Evolutionary conservation across 2,113 vertebrate species (phyloP).

Genomic region (Anguilla japonica): DNA sequence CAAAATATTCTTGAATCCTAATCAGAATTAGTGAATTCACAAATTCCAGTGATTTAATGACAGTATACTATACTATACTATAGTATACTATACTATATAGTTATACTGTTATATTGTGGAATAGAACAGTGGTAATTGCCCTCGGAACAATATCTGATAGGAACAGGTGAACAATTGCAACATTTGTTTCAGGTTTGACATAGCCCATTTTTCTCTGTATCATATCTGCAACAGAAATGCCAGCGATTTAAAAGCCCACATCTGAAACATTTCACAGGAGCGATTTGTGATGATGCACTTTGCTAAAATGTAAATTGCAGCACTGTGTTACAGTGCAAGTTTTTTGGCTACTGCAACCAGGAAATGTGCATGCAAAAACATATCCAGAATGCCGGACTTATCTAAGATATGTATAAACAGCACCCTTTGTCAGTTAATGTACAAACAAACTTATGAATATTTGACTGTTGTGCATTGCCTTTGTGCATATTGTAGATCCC

Average conservation of each 20-base stretch:
- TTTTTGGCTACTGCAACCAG: background rate
- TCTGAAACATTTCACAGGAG: background rate
- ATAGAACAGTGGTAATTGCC: background rate
- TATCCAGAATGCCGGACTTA: background rate
- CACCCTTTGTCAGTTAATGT: background rate
- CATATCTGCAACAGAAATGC: slow-evolving; percentile 19
- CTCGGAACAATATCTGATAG: background rate
- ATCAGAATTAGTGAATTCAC: no score
- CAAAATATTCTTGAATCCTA: background rate
- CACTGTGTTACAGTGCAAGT: background rate
- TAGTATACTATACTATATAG: no score
- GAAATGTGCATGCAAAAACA: background rate
- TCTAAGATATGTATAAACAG: background rate
- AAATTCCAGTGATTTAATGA: background rate
- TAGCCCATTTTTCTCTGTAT: background rate
- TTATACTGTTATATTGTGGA: background rate
- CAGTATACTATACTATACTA: no score
- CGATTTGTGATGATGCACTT: background rate
- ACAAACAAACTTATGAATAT: no score
- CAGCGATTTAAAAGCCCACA: background rate
- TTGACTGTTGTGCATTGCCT: no score
- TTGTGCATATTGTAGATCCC: no score
- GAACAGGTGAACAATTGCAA: background rate
- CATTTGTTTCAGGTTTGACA: background rate
- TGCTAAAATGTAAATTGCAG: background rate